Evolutionary conservation across 2,888 invertebrate genomes (phyloP), one percentile per base, ranked within the genome.

Genomic region (Agrilus cyanescens): DNA sequence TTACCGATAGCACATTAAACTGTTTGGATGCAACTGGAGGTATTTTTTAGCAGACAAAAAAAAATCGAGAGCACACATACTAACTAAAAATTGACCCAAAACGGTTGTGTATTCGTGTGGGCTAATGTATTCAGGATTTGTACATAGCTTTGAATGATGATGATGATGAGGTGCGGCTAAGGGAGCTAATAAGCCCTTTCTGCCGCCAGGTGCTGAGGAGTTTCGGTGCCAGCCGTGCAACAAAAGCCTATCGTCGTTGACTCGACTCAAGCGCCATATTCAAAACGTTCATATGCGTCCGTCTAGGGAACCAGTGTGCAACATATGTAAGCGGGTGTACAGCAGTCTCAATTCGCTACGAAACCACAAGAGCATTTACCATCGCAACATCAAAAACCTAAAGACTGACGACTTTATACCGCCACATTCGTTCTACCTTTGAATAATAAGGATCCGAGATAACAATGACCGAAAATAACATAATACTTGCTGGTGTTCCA

Each of bases 301-400:
- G 60, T 85, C 86, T 67, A 80, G 87, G 73, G 86, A 86, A 73
- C 87, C 87, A 55, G 85, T 87, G 66, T 89, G 88, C 77, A 87
- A 85, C 75, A 86, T 88, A 67, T 89, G 88, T 76, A 86, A 87
- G 70, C 82, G 88, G 66, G 87, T 87, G 58, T 89, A 88, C 76
- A 86, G 87, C 76, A 88, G 87, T 66, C 76, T 88, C 62, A 88
- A 88, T 76, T 87, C 86, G 67, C 78, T 88, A 62, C 77, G 88
- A 69, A 88, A 88, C 75, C 88, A 88, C 77, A 87, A 87, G 79
- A 87, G 87, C 70, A 87, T 89, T 76, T 88, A 88, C 72, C 88
- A 88, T 72, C 80, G 88, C 72, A 79, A 76, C 65, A 73, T 75
- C 54, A 85, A 85, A 74, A 84, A 83, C 70, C 78, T 80, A 65